Conservation (phyloP, 1,140 invertebrate species). For the Hypothenemus hampei region DNA sequence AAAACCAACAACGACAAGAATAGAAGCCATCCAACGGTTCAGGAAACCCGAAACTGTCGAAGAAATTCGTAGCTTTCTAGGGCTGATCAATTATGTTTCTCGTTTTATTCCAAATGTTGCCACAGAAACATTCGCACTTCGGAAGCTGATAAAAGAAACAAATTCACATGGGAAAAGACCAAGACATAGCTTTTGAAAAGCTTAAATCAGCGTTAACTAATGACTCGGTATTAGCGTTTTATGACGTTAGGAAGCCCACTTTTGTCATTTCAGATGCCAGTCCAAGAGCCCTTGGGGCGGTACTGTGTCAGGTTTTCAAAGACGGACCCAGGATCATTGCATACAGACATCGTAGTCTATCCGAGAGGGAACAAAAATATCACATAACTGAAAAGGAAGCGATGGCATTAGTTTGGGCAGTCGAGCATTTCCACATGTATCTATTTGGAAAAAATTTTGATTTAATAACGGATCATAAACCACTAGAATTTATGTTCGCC, state of each 20-base stretch:
- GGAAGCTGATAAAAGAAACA: slow-evolving; percentile 15
- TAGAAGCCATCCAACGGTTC: slow-evolving; percentile 28
- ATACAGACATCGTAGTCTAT: slow-evolving; percentile 43
- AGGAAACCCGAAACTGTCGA: slow-evolving; percentile 30
- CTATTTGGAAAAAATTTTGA: slow-evolving; percentile 36
- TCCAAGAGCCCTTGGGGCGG: slow-evolving; percentile 43
- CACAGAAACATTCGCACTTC: slow-evolving; percentile 33
- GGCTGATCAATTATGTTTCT: slow-evolving; percentile 38
- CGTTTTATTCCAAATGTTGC: slow-evolving; percentile 41
- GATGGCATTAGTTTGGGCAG: slow-evolving; percentile 40
- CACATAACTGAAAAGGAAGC: slow-evolving; percentile 47
- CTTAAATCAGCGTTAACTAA: slow-evolving; percentile 33
- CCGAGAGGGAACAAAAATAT: slow-evolving; percentile 41
- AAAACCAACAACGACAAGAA: not conserved
- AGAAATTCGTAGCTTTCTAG: slow-evolving; percentile 41
- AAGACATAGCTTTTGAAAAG: not conserved
- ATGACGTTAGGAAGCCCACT: slow-evolving; percentile 32
- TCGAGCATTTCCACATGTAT: slow-evolving; percentile 32
- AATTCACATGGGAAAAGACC: slow-evolving; percentile 11
- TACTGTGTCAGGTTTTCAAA: slow-evolving; percentile 23
- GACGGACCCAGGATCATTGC: slow-evolving; percentile 40
- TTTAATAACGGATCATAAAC: slow-evolving; percentile 41
- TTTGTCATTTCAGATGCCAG: slow-evolving; percentile 45
- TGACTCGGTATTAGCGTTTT: slow-evolving; percentile 44
- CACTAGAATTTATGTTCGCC: slow-evolving; percentile 40